phyloP scores from a whole-genome alignment of 1,140 invertebrate species.

The Cylas formicarius region DNA sequence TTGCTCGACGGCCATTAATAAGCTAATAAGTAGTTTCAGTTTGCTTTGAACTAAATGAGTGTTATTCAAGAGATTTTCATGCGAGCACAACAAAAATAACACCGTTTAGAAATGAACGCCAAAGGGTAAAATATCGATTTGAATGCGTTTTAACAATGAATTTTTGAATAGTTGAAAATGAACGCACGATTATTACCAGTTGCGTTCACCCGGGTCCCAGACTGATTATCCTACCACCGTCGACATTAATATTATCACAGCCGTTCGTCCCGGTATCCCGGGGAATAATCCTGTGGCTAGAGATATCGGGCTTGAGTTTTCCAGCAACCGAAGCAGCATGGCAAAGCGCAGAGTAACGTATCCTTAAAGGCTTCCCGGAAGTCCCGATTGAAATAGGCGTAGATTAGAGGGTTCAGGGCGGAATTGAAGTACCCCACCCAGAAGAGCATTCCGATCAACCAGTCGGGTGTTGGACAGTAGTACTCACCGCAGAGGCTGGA shows the following conservation, averaged over 20 bases:
- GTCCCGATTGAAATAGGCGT: conserved; percentile 97
- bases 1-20: too few relatives aligned
- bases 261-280: conserved; percentile 29
- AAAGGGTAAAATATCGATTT: too few relatives aligned
- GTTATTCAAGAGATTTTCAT: too few relatives aligned
- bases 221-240: too few relatives aligned
- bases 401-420: conserved; percentile 93
- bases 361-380: conserved; percentile 95
- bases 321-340: conserved; percentile 54
- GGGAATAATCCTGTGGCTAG: conserved; percentile 35
- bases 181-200: too few relatives aligned
- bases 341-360: conserved; percentile 76
- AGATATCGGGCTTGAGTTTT: conserved; percentile 40
- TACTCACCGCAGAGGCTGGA: conserved; percentile 70
- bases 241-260: conserved; percentile 26
- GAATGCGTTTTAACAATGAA: too few relatives aligned
- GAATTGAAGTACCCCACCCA: conserved; percentile 92
- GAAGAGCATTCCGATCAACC: conserved; percentile 73
- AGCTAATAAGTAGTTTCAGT: too few relatives aligned
- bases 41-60: too few relatives aligned
- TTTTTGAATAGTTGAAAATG: too few relatives aligned
- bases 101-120: too few relatives aligned
- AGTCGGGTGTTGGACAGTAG: conserved; percentile 73
- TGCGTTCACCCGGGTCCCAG: too few relatives aligned
- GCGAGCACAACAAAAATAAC: too few relatives aligned